Evolutionary conservation across 2,113 vertebrate genomes (phyloP), one percentile per base, ranked within the genome.

Genomic region (Spilogale gracilis): DNA sequence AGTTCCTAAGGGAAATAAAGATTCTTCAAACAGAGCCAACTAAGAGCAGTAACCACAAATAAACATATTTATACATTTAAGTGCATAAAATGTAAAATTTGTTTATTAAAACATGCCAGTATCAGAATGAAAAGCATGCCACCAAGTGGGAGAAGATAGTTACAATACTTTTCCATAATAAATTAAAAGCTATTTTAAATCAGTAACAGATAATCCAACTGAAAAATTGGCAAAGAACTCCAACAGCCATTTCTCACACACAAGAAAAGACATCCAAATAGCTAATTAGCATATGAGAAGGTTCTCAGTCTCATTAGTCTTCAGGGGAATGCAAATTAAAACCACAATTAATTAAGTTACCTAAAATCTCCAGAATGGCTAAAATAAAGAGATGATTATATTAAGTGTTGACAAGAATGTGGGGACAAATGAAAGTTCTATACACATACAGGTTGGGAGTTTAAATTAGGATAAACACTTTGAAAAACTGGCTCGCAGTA

Each of bases 281-380:
- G 27, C 38, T 81, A 65, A 80, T 65, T 74, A 60, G 30, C 45
- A 61, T 50, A 52, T 7, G 25, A 92, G 38, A 95, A 81, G 52
- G 12, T 67, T 3, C 9, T 95, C 56, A 80, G 56, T 45, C 4
- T 38, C 38, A 94, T 50, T 73, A 83, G 45, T 65, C 20, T 91
- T 91, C 18, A 61, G 23, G n/a, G 32, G 91, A 89, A 73, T 32
- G 63, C 25, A 89, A 89, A 94, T 86, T 93, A 45, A 98, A 94
- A 71, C 12, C 17, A 63, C 13, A 89, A 27, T 76, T 65, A 63
- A 30, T 67, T 73, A 92, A 92, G 76, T 67, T 54, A 67, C 86
- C 83, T 71, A 89, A 94, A 73, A 61, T 60, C 10, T 21, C 17
- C 48, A 95, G 23, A 89, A 52, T 74, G 23, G 13, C 38, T 80